phyloP scores from a whole-genome alignment of 2,797 vertebrate species.

The Momotus momota region DNA sequence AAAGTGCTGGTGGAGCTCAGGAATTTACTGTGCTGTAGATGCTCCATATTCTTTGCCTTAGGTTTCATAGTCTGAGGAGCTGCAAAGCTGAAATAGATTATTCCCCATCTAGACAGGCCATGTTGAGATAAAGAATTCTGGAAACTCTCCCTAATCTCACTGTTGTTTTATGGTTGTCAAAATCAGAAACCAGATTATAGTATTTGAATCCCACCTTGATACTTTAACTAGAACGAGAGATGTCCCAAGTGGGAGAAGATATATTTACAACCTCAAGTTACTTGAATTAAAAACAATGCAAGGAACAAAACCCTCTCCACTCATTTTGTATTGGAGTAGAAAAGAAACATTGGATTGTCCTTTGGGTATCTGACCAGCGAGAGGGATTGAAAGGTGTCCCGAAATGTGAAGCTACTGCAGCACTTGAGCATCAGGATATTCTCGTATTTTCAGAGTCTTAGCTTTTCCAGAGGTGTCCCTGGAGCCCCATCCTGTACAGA shows the following conservation, averaged over 20 bases:
- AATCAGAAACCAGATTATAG: background rate
- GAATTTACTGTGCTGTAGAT: background rate
- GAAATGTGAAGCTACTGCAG: background rate
- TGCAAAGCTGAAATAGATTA: background rate
- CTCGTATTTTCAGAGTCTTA: background rate
- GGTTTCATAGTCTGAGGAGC: background rate
- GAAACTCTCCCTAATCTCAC: background rate
- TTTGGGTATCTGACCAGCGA: fast-evolving
- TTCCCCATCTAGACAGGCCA: background rate
- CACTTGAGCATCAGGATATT: background rate
- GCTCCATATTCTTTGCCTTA: background rate
- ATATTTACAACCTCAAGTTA: background rate
- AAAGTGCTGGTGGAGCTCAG: background rate
- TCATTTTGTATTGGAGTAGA: background rate
- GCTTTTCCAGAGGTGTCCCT: background rate
- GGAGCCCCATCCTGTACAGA: background rate
- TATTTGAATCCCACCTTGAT: background rate
- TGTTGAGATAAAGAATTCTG: background rate
- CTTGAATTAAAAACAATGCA: background rate
- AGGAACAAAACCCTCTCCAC: background rate
- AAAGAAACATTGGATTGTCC: background rate
- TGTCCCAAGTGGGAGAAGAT: fast-evolving
- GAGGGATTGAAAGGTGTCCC: background rate
- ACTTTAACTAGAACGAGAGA: background rate
- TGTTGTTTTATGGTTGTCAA: background rate